Conservation (phyloP, 2,888 invertebrate genomes). For the Odontomyia ornata region DNA sequence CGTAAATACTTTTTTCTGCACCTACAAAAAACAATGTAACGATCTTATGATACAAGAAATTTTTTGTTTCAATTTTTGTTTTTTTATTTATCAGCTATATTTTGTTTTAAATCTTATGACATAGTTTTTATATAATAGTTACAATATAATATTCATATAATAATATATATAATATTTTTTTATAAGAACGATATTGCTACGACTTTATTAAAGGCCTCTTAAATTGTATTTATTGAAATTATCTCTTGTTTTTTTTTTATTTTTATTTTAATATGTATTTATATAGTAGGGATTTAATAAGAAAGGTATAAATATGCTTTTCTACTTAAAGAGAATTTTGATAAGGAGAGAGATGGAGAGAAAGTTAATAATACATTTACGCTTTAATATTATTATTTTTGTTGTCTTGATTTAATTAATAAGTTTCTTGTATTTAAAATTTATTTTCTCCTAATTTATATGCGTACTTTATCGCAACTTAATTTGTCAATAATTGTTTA, state of each 20-base stretch:
- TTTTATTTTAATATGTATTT: neutral
- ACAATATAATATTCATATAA: conserved; percentile 30
- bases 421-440: neutral
- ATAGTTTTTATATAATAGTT: conserved; percentile 9
- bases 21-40: conserved; percentile 38
- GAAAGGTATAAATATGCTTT: conserved; percentile 29
- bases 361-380: no score
- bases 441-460: conserved; percentile 2
- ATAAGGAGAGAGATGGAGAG: conserved; percentile 15
- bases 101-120: conserved; percentile 8
- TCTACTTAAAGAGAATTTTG: conserved; percentile 27
- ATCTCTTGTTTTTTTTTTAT: conserved; percentile 21
- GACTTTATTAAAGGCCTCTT: conserved; percentile 45
- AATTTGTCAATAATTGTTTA: conserved; percentile 4
- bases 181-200: conserved; percentile 43
- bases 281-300: no score
- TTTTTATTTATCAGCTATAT: neutral
- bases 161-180: conserved; percentile 13
- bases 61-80: neutral
- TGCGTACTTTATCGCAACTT: conserved; percentile 10
- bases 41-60: conserved; percentile 21
- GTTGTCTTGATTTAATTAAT: neutral
- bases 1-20: conserved; percentile 16
- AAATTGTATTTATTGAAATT: conserved; percentile 44
- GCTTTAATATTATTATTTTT: neutral